Evolutionary conservation across 2,113 vertebrate species (phyloP).

Genomic region (Rhineura floridana): DNA sequence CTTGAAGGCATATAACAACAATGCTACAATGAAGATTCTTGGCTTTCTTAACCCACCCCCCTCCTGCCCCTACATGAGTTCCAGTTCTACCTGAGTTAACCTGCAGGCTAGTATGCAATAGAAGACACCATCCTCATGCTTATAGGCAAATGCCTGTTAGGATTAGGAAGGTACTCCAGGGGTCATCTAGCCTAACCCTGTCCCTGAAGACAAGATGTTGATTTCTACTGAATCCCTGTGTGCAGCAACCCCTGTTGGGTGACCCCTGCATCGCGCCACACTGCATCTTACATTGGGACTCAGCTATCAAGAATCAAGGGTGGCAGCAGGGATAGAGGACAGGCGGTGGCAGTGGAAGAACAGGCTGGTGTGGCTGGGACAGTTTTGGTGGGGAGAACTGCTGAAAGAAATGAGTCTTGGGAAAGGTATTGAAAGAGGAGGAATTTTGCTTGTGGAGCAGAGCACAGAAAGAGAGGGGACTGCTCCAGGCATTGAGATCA

Average conservation of each 20-base stretch:
- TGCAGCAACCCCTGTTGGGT: neutral
- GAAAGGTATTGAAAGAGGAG: neutral
- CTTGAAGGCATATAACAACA: too few species aligned
- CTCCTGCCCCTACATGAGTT: neutral
- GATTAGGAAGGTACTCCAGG: neutral
- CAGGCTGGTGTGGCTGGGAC: neutral
- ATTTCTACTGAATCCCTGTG: neutral
- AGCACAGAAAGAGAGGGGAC: neutral
- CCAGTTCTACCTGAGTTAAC: too few species aligned
- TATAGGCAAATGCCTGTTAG: too few species aligned
- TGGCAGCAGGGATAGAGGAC: too few species aligned
- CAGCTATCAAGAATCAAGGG: too few species aligned
- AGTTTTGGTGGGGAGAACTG: too few species aligned
- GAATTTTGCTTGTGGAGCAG: too few species aligned
- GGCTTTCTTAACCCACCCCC: neutral
- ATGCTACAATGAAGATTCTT: too few species aligned
- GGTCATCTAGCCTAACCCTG: too few species aligned
- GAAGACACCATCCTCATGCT: neutral
- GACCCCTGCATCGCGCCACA: too few species aligned
- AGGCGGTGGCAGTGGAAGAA: too few species aligned
- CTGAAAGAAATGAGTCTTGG: neutral
- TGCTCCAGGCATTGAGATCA: neutral
- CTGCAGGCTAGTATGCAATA: neutral
- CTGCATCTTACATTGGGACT: too few species aligned
- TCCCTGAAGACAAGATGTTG: neutral